Conservation (phyloP, 1,140 invertebrate genomes). For the Drosophila kohkoa region DNA sequence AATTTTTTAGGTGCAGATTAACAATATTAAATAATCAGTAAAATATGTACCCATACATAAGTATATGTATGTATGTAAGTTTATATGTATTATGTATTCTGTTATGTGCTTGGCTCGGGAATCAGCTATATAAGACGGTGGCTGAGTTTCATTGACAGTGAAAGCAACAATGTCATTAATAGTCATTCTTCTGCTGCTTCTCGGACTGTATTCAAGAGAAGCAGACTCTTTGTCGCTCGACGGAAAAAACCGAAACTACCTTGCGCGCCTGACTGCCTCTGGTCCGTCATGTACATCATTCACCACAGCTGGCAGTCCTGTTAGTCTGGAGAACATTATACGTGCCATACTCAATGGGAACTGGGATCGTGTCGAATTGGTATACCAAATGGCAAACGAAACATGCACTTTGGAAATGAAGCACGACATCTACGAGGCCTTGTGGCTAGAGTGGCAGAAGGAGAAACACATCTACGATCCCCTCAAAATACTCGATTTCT, state of each 20-base stretch:
- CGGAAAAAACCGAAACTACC: constrained; percentile 17
- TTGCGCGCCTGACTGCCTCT: constrained; percentile 36
- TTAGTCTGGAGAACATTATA: constrained; percentile 47
- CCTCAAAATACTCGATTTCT: constrained; percentile 52
- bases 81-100: too few species aligned
- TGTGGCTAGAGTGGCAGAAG: constrained; percentile 68
- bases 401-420: background rate
- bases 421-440: constrained; percentile 26
- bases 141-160: background rate
- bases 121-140: constrained; percentile 43
- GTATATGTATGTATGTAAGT: too few species aligned
- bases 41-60: too few species aligned
- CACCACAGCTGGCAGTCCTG: background rate
- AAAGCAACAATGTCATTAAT: constrained; percentile 21
- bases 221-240: background rate
- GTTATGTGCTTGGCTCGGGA: too few species aligned
- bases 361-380: constrained; percentile 47
- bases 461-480: constrained; percentile 64
- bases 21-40: too few species aligned
- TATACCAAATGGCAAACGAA: background rate
- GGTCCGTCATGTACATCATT: background rate
- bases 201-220: constrained; percentile 8
- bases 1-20: too few species aligned
- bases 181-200: constrained; percentile 17
- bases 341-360: constrained; percentile 54